These are phyloP conservation scores for Paratrypauchen microcephalus DNA, from an alignment of 2,797 vertebrate genomes.

Conservation along the genomic window DNA sequence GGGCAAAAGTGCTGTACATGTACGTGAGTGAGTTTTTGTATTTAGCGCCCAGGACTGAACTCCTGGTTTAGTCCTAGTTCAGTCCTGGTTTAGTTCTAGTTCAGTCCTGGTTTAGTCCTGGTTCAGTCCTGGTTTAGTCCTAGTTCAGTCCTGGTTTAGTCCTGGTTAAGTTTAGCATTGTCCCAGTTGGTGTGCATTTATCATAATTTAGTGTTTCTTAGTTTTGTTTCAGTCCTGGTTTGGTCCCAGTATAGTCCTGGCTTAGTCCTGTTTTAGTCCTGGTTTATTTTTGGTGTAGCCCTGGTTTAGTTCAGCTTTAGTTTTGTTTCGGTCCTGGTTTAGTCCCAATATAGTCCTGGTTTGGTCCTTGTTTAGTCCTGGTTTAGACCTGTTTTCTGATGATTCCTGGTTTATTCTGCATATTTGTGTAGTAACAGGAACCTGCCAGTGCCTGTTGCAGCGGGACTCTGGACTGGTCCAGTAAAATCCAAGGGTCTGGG, in stretches of 20 bases:
- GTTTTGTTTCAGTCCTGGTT: too few species aligned
- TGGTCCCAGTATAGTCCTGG: too few species aligned
- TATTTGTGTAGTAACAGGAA: slow-evolving; percentile 44
- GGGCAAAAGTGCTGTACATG: too few species aligned
- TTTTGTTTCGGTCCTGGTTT: not conserved
- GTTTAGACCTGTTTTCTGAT: not conserved
- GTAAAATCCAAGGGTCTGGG: slow-evolving; percentile 77
- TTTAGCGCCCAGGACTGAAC: too few species aligned
- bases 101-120: not conserved
- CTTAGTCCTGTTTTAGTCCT: too few species aligned
- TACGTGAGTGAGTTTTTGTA: too few species aligned
- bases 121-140: not conserved
- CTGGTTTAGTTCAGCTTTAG: not conserved
- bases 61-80: too few species aligned
- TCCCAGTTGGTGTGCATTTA: too few species aligned
- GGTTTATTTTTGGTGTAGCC: not conserved
- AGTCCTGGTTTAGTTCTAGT: too few species aligned
- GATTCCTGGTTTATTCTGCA: not conserved
- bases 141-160: not conserved
- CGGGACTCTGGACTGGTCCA: slow-evolving; percentile 38
- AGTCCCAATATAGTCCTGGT: not conserved
- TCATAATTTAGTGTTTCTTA: too few species aligned
- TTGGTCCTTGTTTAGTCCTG: not conserved
- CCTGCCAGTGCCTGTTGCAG: slow-evolving; percentile 38
- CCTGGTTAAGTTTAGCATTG: too few species aligned